phyloP scores from a whole-genome alignment of 37 sponge, comb jelly and placozoan genomes.

The Aphrocallistes beatrix region DNA sequence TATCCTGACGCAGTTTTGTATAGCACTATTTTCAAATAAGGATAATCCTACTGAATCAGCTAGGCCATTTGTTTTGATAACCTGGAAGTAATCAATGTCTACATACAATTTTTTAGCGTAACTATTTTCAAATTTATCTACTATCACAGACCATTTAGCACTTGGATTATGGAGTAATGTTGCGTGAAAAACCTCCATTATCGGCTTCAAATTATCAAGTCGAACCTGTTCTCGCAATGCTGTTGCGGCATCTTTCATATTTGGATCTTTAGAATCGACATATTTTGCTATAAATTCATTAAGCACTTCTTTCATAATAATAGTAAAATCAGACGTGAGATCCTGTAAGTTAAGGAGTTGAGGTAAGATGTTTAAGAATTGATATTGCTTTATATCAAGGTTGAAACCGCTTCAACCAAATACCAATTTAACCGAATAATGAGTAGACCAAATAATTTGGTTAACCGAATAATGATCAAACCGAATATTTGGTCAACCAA shows the following conservation, averaged over 20 bases:
- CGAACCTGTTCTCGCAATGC: not conserved
- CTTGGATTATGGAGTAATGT: not conserved
- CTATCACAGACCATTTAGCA: not conserved
- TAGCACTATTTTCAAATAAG: too few species aligned
- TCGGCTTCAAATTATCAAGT: not conserved
- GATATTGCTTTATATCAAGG: too few species aligned
- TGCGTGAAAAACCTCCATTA: not conserved
- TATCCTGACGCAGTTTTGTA: too few species aligned
- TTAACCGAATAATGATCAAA: too few species aligned
- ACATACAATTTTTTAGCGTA: not conserved
- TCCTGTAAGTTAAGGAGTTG: not conserved
- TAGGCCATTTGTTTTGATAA: too few species aligned
- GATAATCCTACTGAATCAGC: too few species aligned
- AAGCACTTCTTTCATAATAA: not conserved
- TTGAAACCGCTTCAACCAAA: too few species aligned
- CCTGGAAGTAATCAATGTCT: constrained; percentile 10
- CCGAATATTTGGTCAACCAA: too few species aligned
- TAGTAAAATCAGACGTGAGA: not conserved
- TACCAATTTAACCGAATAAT: too few species aligned
- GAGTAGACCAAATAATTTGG: too few species aligned
- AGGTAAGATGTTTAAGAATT: not conserved
- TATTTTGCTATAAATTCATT: constrained; percentile 19
- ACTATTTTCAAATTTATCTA: not conserved
- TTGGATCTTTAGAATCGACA: not conserved
- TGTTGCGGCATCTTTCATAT: not conserved